phyloP scores from a whole-genome alignment of 2,113 vertebrate genomes.

The Limanda limanda region DNA sequence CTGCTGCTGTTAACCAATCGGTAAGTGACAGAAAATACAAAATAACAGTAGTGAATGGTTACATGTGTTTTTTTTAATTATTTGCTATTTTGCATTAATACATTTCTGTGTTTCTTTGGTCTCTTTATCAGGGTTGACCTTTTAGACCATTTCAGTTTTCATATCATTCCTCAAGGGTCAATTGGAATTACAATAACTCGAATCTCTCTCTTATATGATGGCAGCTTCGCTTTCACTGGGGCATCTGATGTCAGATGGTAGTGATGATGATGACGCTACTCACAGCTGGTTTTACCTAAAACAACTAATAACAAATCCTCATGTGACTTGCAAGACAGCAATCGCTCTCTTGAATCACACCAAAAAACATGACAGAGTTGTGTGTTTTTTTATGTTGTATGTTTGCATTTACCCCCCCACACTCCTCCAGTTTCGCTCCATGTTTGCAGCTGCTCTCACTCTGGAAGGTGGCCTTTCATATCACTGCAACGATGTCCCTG shows the following conservation, averaged over 20 bases:
- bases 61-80: too few species aligned
- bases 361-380: too few species aligned
- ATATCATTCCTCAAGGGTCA: not conserved
- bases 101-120: too few species aligned
- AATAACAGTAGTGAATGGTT: not conserved
- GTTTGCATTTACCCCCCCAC: too few species aligned
- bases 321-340: not conserved
- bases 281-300: not conserved
- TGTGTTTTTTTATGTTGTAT: too few species aligned
- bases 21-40: constrained; percentile 1
- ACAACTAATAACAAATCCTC: not conserved
- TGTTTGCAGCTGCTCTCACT: too few species aligned
- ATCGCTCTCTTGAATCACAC: not conserved
- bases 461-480: too few species aligned
- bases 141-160: not conserved
- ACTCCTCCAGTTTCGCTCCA: too few species aligned
- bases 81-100: not conserved
- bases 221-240: not conserved
- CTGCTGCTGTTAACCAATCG: constrained; percentile 28
- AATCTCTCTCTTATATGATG: not conserved
- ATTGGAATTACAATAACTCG: not conserved
- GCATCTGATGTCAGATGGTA: not conserved
- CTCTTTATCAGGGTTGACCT: not conserved
- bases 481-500: too few species aligned
- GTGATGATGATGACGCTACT: not conserved